A percentile compares a stretch with the other conserved stretches of the same genome.
Conservation (phyloP, 2,113 vertebrate species). For the Anas platyrhynchos region DNA sequence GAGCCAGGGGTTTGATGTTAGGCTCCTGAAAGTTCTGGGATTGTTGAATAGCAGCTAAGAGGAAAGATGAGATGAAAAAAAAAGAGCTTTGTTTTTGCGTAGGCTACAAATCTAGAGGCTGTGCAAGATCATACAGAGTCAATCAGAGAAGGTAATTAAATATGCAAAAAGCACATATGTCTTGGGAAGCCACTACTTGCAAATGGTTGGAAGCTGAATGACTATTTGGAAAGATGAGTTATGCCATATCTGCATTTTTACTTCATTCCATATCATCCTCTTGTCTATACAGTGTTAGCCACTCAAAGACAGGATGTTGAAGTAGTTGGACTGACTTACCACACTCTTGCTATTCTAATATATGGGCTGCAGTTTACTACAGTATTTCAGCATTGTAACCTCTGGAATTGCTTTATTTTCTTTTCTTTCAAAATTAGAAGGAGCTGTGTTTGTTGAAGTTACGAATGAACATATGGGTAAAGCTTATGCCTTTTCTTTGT, state of each 20-base stretch:
- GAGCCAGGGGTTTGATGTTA: not conserved
- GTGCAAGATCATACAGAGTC: not conserved
- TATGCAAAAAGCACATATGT: not conserved
- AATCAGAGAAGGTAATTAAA: not conserved
- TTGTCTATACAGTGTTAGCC: not conserved
- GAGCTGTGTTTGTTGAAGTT: not conserved
- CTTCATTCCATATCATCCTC: not conserved
- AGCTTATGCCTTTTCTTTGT: not conserved
- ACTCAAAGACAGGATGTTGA: not conserved
- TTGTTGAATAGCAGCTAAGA: not conserved
- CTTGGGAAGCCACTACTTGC: not conserved
- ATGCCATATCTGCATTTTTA: not conserved
- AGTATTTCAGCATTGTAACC: not conserved
- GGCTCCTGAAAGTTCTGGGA: not conserved
- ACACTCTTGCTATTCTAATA: fast-evolving
- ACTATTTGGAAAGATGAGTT: not conserved
- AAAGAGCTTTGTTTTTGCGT: not conserved
- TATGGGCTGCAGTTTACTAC: not conserved
- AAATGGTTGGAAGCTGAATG: not conserved
- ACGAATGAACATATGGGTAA: not conserved
- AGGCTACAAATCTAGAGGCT: not conserved
- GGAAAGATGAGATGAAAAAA: not conserved
- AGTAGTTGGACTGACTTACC: not conserved
- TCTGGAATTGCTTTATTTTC: not conserved
- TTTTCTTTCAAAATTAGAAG: not conserved